Percentiles rank a stretch among this genome's conserved stretches.
These are phyloP conservation scores for Muscicapa comitata DNA, from an alignment of 2,797 vertebrate species.

Conservation along the genomic window DNA sequence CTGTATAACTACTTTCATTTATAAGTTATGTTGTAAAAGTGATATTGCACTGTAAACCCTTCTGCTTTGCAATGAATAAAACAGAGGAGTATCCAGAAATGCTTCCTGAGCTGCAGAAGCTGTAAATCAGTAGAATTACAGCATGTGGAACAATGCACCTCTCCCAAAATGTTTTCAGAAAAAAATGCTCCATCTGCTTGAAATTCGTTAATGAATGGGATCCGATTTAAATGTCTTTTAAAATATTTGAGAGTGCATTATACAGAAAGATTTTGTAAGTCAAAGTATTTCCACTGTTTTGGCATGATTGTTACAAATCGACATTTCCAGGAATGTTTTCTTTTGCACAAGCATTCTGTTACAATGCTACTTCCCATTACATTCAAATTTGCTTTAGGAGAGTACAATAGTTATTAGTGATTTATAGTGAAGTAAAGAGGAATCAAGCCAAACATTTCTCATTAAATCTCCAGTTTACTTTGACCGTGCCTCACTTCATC, in stretches of 20 bases:
- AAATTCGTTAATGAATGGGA: slow-evolving; percentile 57
- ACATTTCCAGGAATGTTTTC: background rate
- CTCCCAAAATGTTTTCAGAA: slow-evolving; percentile 58
- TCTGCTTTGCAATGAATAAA: background rate
- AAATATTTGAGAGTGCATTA: slow-evolving; percentile 52
- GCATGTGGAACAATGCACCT: slow-evolving; percentile 25
- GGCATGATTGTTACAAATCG: background rate
- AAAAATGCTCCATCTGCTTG: slow-evolving; percentile 70
- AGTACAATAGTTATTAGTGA: background rate
- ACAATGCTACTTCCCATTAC: background rate
- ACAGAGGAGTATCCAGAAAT: background rate
- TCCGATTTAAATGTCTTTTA: slow-evolving; percentile 61
- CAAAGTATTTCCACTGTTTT: background rate
- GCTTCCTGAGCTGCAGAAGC: background rate
- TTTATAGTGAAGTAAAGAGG: background rate
- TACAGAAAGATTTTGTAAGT: slow-evolving; percentile 25
- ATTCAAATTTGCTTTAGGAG: background rate
- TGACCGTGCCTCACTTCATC: background rate
- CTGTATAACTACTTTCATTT: background rate
- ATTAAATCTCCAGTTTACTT: background rate
- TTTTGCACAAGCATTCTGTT: background rate
- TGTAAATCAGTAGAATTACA: slow-evolving; percentile 54
- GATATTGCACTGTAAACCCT: background rate
- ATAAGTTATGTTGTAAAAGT: background rate
- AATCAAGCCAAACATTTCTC: background rate